A percentile compares a stretch with the other conserved stretches of the same genome.
Evolutionary conservation across 2,113 vertebrate genomes (phyloP).

Genomic region (Oenanthe melanoleuca): DNA sequence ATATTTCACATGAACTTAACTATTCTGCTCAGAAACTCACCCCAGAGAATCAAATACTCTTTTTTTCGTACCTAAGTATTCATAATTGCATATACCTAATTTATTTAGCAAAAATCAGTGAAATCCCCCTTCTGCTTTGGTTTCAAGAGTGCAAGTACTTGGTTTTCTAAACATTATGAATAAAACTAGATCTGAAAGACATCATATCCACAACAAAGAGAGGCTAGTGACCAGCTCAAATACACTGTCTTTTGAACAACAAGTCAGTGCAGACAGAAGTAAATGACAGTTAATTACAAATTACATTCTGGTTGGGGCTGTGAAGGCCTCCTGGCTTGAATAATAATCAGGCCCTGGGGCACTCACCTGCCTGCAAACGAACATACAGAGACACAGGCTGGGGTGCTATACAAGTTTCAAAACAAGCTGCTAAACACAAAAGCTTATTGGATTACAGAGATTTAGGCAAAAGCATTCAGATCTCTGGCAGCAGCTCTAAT

Average conservation of each 20-base stretch:
- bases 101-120: slow-evolving; percentile 47
- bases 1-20: background rate
- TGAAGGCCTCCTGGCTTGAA: slow-evolving; percentile 78
- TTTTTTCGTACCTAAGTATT: slow-evolving; percentile 30
- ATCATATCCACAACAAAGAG: slow-evolving; percentile 77
- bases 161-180: slow-evolving; percentile 52
- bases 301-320: slow-evolving; percentile 80
- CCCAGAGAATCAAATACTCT: slow-evolving; percentile 4
- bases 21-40: background rate
- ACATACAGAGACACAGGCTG: slow-evolving; percentile 74
- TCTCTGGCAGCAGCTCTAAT: slow-evolving; percentile 69
- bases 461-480: slow-evolving; percentile 79
- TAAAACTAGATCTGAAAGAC: slow-evolving; percentile 71
- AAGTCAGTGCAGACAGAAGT: slow-evolving; percentile 81
- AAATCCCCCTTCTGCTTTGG: slow-evolving; percentile 34
- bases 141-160: slow-evolving; percentile 57
- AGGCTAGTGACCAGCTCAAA: slow-evolving; percentile 75
- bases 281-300: slow-evolving; percentile 91
- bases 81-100: slow-evolving; percentile 39
- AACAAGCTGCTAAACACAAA: slow-evolving; percentile 86
- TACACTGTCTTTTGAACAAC: slow-evolving; percentile 79
- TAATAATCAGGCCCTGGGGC: slow-evolving; percentile 83
- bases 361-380: slow-evolving; percentile 84
- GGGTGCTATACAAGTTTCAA: slow-evolving; percentile 81
- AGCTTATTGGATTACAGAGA: slow-evolving; percentile 89